A percentile compares a stretch with the other conserved stretches of the same genome.
phyloP scores from a whole-genome alignment of 2,888 invertebrate genomes.

The Malacosoma neustria region DNA sequence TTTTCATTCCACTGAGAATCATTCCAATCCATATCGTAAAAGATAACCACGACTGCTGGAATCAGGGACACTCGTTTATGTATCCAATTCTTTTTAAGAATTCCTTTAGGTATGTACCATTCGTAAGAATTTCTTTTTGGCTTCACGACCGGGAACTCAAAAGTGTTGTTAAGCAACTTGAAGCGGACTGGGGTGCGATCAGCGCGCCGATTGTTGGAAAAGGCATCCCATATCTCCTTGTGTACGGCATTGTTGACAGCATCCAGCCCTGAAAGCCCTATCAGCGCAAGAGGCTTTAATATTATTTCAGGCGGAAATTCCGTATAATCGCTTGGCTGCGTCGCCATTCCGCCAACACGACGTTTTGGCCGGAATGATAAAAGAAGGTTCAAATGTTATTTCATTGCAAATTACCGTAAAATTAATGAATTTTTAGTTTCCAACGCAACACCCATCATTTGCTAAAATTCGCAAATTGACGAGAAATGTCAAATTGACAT shows the following conservation, averaged over 20 bases:
- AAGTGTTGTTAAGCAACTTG: slow-evolving; percentile 85
- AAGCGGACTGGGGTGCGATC: slow-evolving; percentile 90
- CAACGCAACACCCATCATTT: slow-evolving; percentile 40
- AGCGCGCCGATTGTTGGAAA: slow-evolving; percentile 85
- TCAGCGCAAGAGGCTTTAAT: slow-evolving; percentile 87
- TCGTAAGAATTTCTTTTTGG: slow-evolving; percentile 93
- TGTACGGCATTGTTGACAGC: slow-evolving; percentile 89
- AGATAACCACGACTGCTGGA: slow-evolving; percentile 95
- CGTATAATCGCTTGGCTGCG: slow-evolving; percentile 71
- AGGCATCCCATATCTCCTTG: slow-evolving; percentile 94
- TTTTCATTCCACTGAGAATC: slow-evolving; percentile 96
- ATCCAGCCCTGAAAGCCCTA: slow-evolving; percentile 93
- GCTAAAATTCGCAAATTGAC: slow-evolving; percentile 29
- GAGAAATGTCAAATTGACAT: slow-evolving; percentile 17
- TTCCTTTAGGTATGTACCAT: slow-evolving; percentile 96
- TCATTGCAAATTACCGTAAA: slow-evolving; percentile 25
- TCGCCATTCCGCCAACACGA: slow-evolving; percentile 51
- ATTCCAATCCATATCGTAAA: slow-evolving; percentile 98
- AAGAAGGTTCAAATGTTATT: slow-evolving; percentile 10
- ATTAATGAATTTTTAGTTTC: slow-evolving; percentile 18
- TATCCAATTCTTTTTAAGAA: slow-evolving; percentile 96
- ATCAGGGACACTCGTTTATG: slow-evolving; percentile 91
- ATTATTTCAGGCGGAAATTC: slow-evolving; percentile 90
- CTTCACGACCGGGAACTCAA: slow-evolving; percentile 91
- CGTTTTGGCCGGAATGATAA: slow-evolving; percentile 5